Evolutionary conservation across 2,113 vertebrate species (phyloP).

Genomic region (Chloroceryle aenea): DNA sequence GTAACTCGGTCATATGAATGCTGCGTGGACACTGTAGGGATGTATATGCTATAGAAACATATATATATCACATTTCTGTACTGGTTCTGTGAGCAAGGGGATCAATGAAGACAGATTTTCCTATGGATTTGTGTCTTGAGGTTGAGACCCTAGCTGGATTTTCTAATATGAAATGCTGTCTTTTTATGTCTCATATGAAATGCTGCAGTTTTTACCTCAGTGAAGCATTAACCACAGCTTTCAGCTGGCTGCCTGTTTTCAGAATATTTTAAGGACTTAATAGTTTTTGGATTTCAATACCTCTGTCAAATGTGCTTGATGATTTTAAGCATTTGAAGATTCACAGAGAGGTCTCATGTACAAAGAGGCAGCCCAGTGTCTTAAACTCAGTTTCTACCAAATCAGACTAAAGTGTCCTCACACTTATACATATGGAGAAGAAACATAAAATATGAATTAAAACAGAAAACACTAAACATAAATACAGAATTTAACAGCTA

Average conservation of each 20-base stretch:
- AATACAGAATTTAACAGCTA: neutral
- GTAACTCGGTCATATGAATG: neutral
- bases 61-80: neutral
- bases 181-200: neutral
- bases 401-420: neutral
- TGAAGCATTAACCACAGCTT: neutral
- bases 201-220: neutral
- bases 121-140: conserved; percentile 38
- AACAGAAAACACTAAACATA: neutral
- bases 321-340: neutral
- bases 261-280: neutral
- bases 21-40: neutral
- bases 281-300: neutral
- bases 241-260: neutral
- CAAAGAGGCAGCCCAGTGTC: neutral
- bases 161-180: neutral
- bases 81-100: neutral
- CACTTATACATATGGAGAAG: neutral
- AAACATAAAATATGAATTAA: neutral
- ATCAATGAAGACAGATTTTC: conserved; percentile 39
- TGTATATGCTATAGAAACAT: neutral
- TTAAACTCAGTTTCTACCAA: neutral
- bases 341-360: neutral
- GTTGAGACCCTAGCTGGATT: conserved; percentile 1
- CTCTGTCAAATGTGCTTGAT: neutral